Conservation (phyloP, 1,140 invertebrate genomes). For the Trichogramma pretiosum region DNA sequence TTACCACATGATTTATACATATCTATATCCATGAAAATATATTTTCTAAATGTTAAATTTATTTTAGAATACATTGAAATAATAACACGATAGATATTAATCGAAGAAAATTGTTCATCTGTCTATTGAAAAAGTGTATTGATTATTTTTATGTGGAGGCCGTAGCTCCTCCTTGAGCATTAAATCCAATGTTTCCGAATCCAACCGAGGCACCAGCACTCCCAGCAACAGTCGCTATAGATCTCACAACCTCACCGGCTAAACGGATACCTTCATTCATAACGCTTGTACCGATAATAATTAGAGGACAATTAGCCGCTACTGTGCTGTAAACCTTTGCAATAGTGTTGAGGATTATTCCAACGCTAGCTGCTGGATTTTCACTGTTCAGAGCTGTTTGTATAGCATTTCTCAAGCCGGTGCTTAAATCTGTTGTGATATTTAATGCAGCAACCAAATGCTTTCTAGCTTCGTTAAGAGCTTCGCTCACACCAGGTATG, state of each 20-base stretch:
- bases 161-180: too few species aligned
- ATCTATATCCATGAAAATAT: too few species aligned
- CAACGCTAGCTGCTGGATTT: slow-evolving; percentile 23
- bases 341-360: slow-evolving; percentile 16
- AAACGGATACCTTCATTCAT: slow-evolving; percentile 22
- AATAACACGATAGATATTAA: too few species aligned
- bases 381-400: slow-evolving; percentile 22
- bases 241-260: slow-evolving; percentile 13
- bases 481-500: slow-evolving; percentile 17
- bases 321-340: slow-evolving; percentile 18
- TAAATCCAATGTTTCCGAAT: too few species aligned
- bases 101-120: too few species aligned
- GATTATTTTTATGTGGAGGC: too few species aligned
- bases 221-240: slow-evolving; percentile 10
- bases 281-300: slow-evolving; percentile 17
- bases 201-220: too few species aligned
- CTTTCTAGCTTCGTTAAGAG: slow-evolving; percentile 13
- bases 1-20: too few species aligned
- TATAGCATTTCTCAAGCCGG: slow-evolving; percentile 25
- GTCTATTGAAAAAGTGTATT: too few species aligned
- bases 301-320: slow-evolving; percentile 20
- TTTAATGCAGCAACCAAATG: slow-evolving; percentile 12
- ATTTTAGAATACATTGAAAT: too few species aligned
- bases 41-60: too few species aligned
- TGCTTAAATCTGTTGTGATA: slow-evolving; percentile 19